phyloP scores from a whole-genome alignment of 2,888 invertebrate species.

The Mongoloraphidia duomilia region DNA sequence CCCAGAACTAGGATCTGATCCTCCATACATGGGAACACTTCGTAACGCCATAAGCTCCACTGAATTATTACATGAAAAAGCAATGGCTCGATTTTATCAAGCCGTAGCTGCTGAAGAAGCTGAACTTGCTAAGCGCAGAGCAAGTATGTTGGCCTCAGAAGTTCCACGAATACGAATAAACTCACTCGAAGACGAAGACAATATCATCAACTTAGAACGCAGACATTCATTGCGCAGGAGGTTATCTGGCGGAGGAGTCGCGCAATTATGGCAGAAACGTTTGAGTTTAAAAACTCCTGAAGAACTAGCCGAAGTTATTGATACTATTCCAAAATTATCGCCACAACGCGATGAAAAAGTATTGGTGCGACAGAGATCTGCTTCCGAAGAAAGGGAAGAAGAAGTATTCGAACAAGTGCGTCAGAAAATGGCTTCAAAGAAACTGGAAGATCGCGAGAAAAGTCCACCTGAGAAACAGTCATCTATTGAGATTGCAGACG shows the following conservation, averaged over 20 bases:
- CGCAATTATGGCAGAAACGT: slow-evolving; percentile 26
- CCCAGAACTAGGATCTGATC: slow-evolving; percentile 57
- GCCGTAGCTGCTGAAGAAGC: slow-evolving; percentile 62
- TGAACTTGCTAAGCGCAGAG: slow-evolving; percentile 25
- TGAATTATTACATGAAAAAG: slow-evolving; percentile 66
- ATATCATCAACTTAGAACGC: slow-evolving; percentile 29
- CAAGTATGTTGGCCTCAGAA: slow-evolving; percentile 15
- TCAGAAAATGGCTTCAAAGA: slow-evolving; percentile 28
- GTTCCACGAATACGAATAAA: slow-evolving; percentile 34
- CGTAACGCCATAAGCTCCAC: slow-evolving; percentile 68
- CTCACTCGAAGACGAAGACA: slow-evolving; percentile 33
- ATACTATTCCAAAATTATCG: slow-evolving; percentile 5
- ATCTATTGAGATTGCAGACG: slow-evolving; percentile 23
- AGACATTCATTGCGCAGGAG: slow-evolving; percentile 32
- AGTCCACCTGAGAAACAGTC: slow-evolving; percentile 23
- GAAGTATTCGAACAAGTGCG: slow-evolving; percentile 23
- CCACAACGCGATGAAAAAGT: slow-evolving; percentile 14
- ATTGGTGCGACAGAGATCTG: slow-evolving; percentile 22
- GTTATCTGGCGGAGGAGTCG: slow-evolving; percentile 32
- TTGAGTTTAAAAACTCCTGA: slow-evolving; percentile 22
- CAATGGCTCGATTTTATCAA: slow-evolving; percentile 69
- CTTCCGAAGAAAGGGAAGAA: slow-evolving; percentile 27
- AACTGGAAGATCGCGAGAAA: slow-evolving; percentile 25
- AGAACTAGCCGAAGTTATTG: slow-evolving; percentile 21
- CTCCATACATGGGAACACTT: slow-evolving; percentile 37